A percentile compares a stretch with the other conserved stretches of the same genome.
Evolutionary conservation across 2,113 vertebrate genomes (phyloP).

Genomic region (Percina caprodes): DNA sequence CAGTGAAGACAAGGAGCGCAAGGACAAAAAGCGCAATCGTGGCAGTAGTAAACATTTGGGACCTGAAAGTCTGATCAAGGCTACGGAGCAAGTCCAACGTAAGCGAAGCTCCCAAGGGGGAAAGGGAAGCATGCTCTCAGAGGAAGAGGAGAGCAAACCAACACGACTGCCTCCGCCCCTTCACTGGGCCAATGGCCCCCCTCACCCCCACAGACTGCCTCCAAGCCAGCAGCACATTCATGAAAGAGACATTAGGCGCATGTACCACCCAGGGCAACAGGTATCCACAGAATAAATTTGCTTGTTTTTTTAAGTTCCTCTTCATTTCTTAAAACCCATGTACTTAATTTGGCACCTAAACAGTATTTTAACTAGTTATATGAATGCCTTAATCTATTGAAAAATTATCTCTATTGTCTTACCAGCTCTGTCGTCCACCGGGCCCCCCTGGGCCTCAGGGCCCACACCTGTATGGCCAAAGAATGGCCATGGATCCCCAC

Average conservation of each 20-base stretch:
- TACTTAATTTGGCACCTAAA: not conserved
- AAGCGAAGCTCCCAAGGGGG: constrained; percentile 82
- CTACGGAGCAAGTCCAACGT: constrained; percentile 84
- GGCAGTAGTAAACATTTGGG: constrained; percentile 78
- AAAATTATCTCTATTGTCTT: not conserved
- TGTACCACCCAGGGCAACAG: constrained; percentile 80
- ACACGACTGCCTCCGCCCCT: constrained; percentile 63
- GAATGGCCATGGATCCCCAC: constrained; percentile 85
- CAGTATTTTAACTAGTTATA: not conserved
- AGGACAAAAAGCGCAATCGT: constrained; percentile 89
- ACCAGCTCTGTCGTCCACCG: constrained; percentile 76
- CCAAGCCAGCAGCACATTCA: constrained; percentile 70
- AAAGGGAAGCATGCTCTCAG: constrained; percentile 73
- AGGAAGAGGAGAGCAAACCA: constrained; percentile 62
- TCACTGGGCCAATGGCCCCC: constrained; percentile 76
- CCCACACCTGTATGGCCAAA: constrained; percentile 85
- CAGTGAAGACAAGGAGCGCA: constrained; percentile 89
- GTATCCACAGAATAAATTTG: constrained; percentile 44
- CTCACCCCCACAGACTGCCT: constrained; percentile 77
- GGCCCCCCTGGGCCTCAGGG: constrained; percentile 78
- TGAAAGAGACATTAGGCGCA: constrained; percentile 49
- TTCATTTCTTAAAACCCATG: not conserved
- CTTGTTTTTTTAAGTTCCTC: not conserved
- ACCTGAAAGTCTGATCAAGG: constrained; percentile 84
- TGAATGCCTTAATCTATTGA: not conserved